Evolutionary conservation across 2,113 vertebrate species (phyloP).

Genomic region (Rhombomys opimus): DNA sequence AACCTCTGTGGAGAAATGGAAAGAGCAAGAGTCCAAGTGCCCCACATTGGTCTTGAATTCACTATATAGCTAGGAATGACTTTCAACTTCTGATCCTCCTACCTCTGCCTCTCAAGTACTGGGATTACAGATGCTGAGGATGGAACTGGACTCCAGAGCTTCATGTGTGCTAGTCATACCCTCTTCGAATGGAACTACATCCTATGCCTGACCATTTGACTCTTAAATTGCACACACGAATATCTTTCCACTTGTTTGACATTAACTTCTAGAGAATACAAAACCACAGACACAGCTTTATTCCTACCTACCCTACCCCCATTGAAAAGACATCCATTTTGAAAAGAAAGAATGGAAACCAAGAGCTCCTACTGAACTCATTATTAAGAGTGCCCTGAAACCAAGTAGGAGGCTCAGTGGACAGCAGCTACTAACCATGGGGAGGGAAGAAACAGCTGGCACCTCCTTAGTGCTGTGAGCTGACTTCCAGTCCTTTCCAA

Average conservation of each 20-base stretch:
- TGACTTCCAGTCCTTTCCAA: neutral
- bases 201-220: neutral
- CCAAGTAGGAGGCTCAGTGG: neutral
- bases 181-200: neutral
- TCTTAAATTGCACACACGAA: neutral
- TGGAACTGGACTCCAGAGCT: neutral
- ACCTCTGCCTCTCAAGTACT: neutral
- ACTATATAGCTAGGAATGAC: neutral
- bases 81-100: neutral
- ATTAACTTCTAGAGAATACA: conserved; percentile 28
- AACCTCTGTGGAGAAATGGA: neutral
- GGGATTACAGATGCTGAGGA: neutral
- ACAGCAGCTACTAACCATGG: neutral
- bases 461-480: neutral
- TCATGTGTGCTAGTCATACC: neutral
- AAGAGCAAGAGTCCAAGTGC: neutral
- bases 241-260: neutral
- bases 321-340: neutral
- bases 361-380: neutral
- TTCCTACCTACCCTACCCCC: neutral
- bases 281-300: neutral
- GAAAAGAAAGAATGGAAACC: neutral
- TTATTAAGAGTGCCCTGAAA: neutral
- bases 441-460: neutral
- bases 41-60: neutral